Conservation (phyloP, 2,888 invertebrate species). For the Platypus cylindrus region DNA sequence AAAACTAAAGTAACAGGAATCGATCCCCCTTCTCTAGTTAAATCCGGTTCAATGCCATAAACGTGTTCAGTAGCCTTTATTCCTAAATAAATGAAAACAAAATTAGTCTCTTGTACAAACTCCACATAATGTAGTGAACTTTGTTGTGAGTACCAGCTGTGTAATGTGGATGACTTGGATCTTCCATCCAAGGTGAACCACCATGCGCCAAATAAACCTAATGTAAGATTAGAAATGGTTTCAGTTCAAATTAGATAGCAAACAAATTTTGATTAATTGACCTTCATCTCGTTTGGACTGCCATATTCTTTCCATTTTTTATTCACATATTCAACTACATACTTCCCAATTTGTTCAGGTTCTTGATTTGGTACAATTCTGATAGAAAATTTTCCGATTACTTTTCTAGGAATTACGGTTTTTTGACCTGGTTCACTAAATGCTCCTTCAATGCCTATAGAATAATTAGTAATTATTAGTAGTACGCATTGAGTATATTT, state of each 20-base stretch:
- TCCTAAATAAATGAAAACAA: slow-evolving; percentile 7
- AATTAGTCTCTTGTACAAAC: too few relatives aligned
- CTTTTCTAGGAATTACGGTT: slow-evolving; percentile 88
- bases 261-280: slow-evolving; percentile 22
- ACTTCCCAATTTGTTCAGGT: slow-evolving; percentile 67
- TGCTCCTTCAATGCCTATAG: slow-evolving; percentile 56
- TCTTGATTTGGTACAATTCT: slow-evolving; percentile 91
- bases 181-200: slow-evolving; percentile 86
- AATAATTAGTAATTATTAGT: slow-evolving; percentile 33
- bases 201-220: slow-evolving; percentile 35
- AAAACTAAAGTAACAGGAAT: slow-evolving; percentile 94
- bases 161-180: slow-evolving; percentile 87
- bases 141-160: slow-evolving; percentile 57
- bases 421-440: slow-evolving; percentile 88
- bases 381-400: slow-evolving; percentile 93
- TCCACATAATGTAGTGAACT: too few relatives aligned
- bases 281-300: slow-evolving; percentile 78
- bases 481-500: too few relatives aligned
- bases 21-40: slow-evolving; percentile 94
- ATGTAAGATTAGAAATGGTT: not conserved
- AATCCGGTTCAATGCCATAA: slow-evolving; percentile 81
- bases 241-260: too few relatives aligned
- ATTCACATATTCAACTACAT: slow-evolving; percentile 65
- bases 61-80: slow-evolving; percentile 69
- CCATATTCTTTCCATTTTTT: slow-evolving; percentile 65